A percentile compares a stretch with the other conserved stretches of the same genome.
These are phyloP conservation scores for Otis tarda DNA, from an alignment of 2,113 vertebrate genomes.

Conservation along the genomic window DNA sequence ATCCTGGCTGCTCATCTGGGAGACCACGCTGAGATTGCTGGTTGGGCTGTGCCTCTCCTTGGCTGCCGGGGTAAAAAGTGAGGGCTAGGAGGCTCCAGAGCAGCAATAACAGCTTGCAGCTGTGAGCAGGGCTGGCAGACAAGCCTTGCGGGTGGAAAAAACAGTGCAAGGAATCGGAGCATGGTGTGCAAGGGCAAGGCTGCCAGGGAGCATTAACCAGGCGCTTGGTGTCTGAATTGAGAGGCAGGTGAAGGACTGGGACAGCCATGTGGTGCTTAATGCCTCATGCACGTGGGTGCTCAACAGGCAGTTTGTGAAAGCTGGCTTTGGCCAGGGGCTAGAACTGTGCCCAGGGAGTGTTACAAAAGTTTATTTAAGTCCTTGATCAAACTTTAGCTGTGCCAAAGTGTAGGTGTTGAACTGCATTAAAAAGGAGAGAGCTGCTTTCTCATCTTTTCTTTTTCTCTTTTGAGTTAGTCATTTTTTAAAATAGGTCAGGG, in stretches of 20 bases:
- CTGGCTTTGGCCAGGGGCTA: background rate
- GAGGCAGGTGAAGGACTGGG: background rate
- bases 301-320: background rate
- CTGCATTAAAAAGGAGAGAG: background rate
- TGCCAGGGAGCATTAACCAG: background rate
- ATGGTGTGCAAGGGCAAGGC: background rate
- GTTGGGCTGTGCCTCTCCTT: background rate
- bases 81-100: background rate
- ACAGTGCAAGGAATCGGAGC: background rate
- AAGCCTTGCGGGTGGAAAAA: background rate
- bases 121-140: background rate
- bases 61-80: background rate
- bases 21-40: background rate
- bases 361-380: background rate
- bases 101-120: background rate
- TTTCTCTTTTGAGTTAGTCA: background rate
- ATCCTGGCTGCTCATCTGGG: background rate
- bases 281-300: background rate
- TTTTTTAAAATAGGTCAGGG: slow-evolving; percentile 6
- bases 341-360: background rate
- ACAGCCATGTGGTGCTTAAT: background rate
- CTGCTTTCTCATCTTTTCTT: background rate
- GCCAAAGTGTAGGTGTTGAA: background rate
- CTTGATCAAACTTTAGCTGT: slow-evolving; percentile 6
- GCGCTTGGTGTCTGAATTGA: background rate